A percentile compares a stretch with the other conserved stretches of the same genome.
Evolutionary conservation across 30 jellyfish, hydroid and myxozoan species (phyloP).

Genomic region (Euphysa ruthae): DNA sequence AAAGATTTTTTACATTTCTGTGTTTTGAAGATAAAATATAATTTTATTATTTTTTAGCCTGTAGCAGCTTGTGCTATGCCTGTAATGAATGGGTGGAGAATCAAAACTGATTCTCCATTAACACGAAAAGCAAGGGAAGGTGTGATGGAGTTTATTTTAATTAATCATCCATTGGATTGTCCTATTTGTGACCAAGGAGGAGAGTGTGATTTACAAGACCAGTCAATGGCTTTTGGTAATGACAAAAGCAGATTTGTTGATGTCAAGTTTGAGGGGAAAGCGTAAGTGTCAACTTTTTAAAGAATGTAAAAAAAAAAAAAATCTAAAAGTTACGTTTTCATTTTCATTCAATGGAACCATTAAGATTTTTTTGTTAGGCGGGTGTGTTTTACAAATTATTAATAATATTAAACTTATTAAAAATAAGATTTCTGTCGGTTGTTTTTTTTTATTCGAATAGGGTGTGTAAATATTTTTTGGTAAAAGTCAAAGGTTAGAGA

Average conservation of each 20-base stretch:
- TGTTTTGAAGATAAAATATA: neutral
- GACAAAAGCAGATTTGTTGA: slow-evolving; percentile 96
- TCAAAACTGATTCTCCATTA: slow-evolving; percentile 85
- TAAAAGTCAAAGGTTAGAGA: no score
- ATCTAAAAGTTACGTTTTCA: no score
- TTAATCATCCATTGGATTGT: slow-evolving; percentile 97
- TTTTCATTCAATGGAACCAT: no score
- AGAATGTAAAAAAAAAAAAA: neutral
- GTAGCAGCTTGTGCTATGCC: slow-evolving; percentile 99
- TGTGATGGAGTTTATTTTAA: slow-evolving; percentile 94
- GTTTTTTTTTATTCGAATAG: no score
- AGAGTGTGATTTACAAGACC: slow-evolving; percentile 99
- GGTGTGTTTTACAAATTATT: no score
- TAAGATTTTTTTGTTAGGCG: no score
- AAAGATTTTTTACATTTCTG: no score
- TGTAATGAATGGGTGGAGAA: slow-evolving; percentile 98
- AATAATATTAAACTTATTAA: no score
- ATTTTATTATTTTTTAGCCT: slow-evolving; percentile 47
- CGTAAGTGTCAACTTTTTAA: slow-evolving; percentile 27
- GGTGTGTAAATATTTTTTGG: no score
- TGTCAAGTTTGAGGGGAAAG: slow-evolving; percentile 74
- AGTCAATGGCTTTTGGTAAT: slow-evolving; percentile 97
- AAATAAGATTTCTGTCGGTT: no score
- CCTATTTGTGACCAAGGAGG: slow-evolving; percentile 99
- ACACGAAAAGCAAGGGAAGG: slow-evolving; percentile 99